Evolutionary conservation across 2,113 vertebrate species (phyloP).

Genomic region (Galbula dea): DNA sequence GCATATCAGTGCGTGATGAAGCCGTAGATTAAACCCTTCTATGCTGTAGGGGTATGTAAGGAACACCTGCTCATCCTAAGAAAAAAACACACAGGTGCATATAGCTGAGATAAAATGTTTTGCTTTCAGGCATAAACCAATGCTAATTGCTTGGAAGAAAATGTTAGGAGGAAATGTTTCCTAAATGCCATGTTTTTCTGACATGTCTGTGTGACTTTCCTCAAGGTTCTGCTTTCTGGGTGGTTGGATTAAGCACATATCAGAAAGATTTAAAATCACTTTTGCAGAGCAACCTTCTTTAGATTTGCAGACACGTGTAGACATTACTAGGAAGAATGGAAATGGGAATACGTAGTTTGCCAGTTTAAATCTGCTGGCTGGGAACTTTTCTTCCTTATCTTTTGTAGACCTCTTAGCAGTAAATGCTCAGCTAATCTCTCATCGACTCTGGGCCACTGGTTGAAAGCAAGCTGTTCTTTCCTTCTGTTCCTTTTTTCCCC

Average conservation of each 20-base stretch:
- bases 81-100: neutral
- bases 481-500: neutral
- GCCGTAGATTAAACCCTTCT: conserved; percentile 2
- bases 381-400: neutral
- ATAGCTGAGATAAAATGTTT: conserved; percentile 4
- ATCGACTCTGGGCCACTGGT: neutral
- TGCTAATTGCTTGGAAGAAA: neutral
- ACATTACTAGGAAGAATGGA: neutral
- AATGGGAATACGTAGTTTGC: neutral
- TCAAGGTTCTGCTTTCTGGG: neutral
- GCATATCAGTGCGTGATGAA: neutral
- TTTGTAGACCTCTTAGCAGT: neutral
- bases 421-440: neutral
- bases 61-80: neutral
- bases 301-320: neutral
- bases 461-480: neutral
- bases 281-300: neutral
- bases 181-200: neutral
- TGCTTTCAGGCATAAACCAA: conserved; percentile 5
- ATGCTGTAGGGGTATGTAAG: neutral
- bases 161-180: neutral
- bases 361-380: neutral
- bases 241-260: neutral
- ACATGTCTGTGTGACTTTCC: neutral
- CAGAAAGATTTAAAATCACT: neutral